Evolutionary conservation across 2,113 vertebrate species (phyloP).

Genomic region (Herpetotheres cachinnans): DNA sequence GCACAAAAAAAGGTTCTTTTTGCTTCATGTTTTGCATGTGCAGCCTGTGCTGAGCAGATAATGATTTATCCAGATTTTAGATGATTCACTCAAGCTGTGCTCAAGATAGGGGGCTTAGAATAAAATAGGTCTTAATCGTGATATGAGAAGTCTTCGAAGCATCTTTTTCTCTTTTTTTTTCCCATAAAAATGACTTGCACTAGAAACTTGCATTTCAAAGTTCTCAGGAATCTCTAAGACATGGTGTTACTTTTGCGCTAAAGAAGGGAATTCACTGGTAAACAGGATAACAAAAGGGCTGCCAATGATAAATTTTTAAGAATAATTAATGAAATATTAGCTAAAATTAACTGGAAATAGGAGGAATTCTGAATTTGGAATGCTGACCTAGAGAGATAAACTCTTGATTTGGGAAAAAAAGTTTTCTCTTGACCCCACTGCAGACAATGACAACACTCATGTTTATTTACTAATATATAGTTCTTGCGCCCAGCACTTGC

Average conservation of each 20-base stretch:
- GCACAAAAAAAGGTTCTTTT: background rate
- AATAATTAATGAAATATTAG: background rate
- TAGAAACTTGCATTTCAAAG: background rate
- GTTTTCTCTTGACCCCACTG: background rate
- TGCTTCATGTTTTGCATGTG: background rate
- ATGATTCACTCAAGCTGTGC: background rate
- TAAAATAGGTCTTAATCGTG: background rate
- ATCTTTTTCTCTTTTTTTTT: rapidly evolving
- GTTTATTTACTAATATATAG: background rate
- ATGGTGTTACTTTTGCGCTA: background rate
- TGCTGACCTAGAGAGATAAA: background rate
- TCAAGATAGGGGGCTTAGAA: background rate
- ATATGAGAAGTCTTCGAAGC: background rate
- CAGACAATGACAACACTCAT: background rate
- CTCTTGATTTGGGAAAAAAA: background rate
- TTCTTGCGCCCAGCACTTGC: background rate
- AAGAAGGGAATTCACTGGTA: background rate
- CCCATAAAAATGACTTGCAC: background rate
- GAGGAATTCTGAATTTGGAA: background rate
- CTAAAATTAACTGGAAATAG: background rate
- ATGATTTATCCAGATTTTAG: background rate
- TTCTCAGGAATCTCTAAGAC: background rate
- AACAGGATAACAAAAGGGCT: background rate
- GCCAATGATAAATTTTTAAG: background rate
- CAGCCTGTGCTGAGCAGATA: background rate